phyloP scores from a whole-genome alignment of 1,140 invertebrate genomes.

The Trichonephila clavipes region DNA sequence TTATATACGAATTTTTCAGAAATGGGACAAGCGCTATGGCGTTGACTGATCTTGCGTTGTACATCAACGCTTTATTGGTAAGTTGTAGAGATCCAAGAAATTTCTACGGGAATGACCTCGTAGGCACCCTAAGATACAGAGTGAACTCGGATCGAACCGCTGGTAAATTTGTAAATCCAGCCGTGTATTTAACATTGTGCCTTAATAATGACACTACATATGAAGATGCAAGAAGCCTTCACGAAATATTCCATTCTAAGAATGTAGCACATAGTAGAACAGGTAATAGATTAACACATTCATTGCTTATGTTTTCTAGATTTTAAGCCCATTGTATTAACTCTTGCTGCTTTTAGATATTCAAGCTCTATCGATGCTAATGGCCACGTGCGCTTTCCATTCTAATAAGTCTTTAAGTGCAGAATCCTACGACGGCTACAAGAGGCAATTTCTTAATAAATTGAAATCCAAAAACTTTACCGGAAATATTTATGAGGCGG shows the following conservation, averaged over 20 bases:
- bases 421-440: not conserved
- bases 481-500: conserved; percentile 20
- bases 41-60: conserved; percentile 35
- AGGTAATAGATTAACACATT: not conserved
- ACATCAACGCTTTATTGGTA: conserved; percentile 53
- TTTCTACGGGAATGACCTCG: conserved; percentile 57
- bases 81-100: conserved; percentile 56
- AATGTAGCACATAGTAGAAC: not conserved
- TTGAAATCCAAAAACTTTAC: not conserved
- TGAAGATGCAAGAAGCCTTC: not conserved
- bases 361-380: not conserved
- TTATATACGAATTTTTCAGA: not conserved
- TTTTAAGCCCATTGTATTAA: not conserved
- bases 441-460: not conserved
- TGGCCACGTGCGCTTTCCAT: not conserved
- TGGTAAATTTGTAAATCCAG: not conserved
- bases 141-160: not conserved
- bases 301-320: not conserved
- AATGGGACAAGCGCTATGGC: not conserved
- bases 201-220: not conserved
- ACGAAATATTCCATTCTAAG: not conserved
- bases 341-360: not conserved
- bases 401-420: not conserved
- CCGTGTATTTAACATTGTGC: conserved; percentile 44
- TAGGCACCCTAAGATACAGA: not conserved